A percentile compares a stretch with the other conserved stretches of the same genome.
phyloP scores from a whole-genome alignment of 2,888 invertebrate species.

The Andrena camellia region DNA sequence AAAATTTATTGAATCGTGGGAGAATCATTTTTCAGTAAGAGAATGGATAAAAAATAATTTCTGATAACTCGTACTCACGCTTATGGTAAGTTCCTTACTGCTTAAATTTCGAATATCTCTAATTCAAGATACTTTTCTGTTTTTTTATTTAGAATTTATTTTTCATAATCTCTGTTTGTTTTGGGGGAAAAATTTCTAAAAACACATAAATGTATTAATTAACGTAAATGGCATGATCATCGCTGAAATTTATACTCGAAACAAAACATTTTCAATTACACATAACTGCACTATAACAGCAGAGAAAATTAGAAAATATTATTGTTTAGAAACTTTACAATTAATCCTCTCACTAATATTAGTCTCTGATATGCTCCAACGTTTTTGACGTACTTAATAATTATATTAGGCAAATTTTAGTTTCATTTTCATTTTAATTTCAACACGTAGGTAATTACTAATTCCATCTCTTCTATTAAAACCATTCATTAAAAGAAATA shows the following conservation, averaged over 20 bases:
- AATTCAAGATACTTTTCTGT: background rate
- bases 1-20: background rate
- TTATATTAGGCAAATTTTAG: background rate
- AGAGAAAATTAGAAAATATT: background rate
- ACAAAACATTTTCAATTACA: too few species aligned
- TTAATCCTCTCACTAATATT: background rate
- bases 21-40: background rate
- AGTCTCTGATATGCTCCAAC: background rate
- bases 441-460: background rate
- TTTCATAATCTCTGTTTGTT: too few species aligned
- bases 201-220: too few species aligned
- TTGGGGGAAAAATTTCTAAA: too few species aligned
- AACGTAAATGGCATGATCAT: too few species aligned
- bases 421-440: background rate
- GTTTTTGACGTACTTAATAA: background rate
- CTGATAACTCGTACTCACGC: background rate
- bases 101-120: background rate
- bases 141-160: too few species aligned
- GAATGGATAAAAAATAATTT: background rate
- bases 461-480: background rate
- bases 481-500: background rate
- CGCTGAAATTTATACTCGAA: too few species aligned
- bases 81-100: constrained; percentile 10
- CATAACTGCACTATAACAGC: background rate
- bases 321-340: background rate